Base-by-base conservation (phyloP, 2,888 invertebrate species). In the Andrena chrysosceles region DNA sequence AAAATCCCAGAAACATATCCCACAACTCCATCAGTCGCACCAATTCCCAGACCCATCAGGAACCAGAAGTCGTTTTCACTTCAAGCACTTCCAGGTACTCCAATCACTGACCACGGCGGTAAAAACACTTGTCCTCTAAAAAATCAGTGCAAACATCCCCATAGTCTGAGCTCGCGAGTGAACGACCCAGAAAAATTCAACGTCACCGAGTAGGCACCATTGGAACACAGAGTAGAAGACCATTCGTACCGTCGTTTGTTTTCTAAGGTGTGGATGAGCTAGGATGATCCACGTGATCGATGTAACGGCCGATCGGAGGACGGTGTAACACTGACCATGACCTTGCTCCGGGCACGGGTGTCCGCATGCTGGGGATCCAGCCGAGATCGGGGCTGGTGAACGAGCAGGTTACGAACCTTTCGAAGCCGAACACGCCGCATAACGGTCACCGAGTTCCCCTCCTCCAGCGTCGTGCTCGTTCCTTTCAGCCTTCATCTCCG, bases 361-460 rank as follows among this genome's bases (percentile, higher is more conserved):
- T 73, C 77, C 59, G 70, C 85, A 88, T 85, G 89, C 89, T 91
- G 87, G 42, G 13, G 83, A 87, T 89, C 89, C 89, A 90, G 42
- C 89, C 87, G 88, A 89, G 90, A 91, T 92, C 77, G 79, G 84
- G 80, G 85, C 81, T 81, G 78, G 83, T 77, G 81, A 82, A 74
- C 80, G 56, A 76, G 68, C 83, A 67, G 86, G 87, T 89, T 87
- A 85, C 85, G 81, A 62, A 60, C 71, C 77, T 77, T 76, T 79
- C 70, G 84, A 83, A 81, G 84, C 83, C 87, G 89, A 86, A 85
- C 85, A 75, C 71, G 84, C 85, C 84, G 85, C 77, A 91, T 93
- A 93, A 93, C 93, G 93, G 93, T 92, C 90, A 89, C 85, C 86
- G 85, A 85, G 84, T 87, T 85, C 85, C 89, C 89, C 77, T 79